Conservation (phyloP, 2,797 vertebrate genomes). For the Microctenopoma steveboyesi region DNA sequence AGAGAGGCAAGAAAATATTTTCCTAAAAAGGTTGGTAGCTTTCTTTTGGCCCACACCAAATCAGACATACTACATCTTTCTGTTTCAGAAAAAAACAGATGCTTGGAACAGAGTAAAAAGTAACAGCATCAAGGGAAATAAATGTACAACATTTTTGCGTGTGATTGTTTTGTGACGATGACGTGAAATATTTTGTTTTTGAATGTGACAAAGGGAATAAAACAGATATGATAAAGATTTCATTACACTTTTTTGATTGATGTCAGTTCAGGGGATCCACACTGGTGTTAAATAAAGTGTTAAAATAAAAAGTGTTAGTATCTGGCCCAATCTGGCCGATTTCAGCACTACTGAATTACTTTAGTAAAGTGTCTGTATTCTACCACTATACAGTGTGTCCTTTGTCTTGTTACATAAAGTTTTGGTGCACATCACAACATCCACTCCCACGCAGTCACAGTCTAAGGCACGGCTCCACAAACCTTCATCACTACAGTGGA, state of each 20-base stretch:
- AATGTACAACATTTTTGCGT: neutral
- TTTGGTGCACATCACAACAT: constrained; percentile 47
- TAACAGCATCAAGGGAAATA: constrained; percentile 31
- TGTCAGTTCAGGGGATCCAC: constrained; percentile 4
- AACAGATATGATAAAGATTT: neutral
- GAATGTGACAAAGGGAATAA: constrained; percentile 6
- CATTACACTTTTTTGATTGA: neutral
- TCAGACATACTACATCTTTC: constrained; percentile 13
- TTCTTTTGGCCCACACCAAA: constrained; percentile 23
- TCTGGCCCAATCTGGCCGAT: neutral
- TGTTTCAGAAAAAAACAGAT: constrained; percentile 24
- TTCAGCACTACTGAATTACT: constrained; percentile 21
- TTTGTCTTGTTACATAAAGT: constrained; percentile 43
- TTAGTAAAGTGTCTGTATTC: constrained; percentile 20
- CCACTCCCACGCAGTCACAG: constrained; percentile 64
- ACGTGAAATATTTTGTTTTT: constrained; percentile 1
- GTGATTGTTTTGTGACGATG: neutral
- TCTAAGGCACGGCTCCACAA: constrained; percentile 81
- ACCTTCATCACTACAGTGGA: constrained; percentile 41
- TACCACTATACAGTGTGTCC: constrained; percentile 12
- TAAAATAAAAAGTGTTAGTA: neutral
- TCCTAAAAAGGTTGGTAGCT: neutral
- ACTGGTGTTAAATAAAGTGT: constrained; percentile 6
- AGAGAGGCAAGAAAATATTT: constrained; percentile 21
- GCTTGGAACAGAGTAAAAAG: constrained; percentile 15